Conservation (phyloP, 2,888 invertebrate species). For the Lampropteryx suffumata region DNA sequence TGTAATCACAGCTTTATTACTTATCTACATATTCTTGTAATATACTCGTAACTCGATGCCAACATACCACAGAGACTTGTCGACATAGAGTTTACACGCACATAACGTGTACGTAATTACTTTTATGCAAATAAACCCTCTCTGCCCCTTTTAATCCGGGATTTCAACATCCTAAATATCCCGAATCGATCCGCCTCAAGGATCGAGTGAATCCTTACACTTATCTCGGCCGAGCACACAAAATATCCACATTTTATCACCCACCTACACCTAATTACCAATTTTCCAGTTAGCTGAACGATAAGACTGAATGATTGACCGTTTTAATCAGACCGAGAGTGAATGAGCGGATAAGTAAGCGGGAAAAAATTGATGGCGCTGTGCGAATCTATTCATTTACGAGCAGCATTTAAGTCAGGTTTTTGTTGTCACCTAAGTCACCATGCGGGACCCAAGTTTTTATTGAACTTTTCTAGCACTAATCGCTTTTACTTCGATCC, state of each 20-base stretch:
- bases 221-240: constrained; percentile 42
- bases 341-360: constrained; percentile 55
- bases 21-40: constrained; percentile 33
- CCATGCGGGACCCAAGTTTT: constrained; percentile 52
- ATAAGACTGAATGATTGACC: constrained; percentile 77
- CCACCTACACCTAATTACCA: constrained; percentile 73
- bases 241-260: constrained; percentile 63
- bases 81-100: constrained; percentile 44
- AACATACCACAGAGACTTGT: constrained; percentile 35
- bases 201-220: constrained; percentile 31
- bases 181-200: constrained; percentile 22
- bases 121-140: constrained; percentile 52
- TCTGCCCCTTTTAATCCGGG: constrained; percentile 35
- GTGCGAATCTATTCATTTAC: constrained; percentile 72
- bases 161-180: constrained; percentile 16
- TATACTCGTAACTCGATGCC: too few species aligned
- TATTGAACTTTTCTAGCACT: constrained; percentile 20
- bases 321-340: constrained; percentile 68
- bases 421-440: constrained; percentile 71
- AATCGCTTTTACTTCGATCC: constrained; percentile 19
- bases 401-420: constrained; percentile 44
- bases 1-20: constrained; percentile 43
- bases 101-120: constrained; percentile 46
- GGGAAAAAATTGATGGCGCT: constrained; percentile 74
- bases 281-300: constrained; percentile 79